A percentile compares a stretch with the other conserved stretches of the same genome.
These are phyloP conservation scores for Ruditapes philippinarum DNA, from an alignment of 1,140 invertebrate species.

Conservation along the genomic window DNA sequence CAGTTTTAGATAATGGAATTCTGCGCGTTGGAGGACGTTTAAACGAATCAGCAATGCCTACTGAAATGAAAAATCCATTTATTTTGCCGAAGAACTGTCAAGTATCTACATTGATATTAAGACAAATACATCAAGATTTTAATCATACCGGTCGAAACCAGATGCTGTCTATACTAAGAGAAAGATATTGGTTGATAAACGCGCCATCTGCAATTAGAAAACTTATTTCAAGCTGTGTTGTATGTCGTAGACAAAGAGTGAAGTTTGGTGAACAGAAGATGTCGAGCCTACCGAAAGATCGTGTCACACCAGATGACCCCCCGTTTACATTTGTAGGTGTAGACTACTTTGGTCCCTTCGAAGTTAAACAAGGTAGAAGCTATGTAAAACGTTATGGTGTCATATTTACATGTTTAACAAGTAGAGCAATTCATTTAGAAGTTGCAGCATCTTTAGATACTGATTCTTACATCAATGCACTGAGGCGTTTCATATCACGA, in stretches of 20 bases:
- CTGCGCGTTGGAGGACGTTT: constrained; percentile 55
- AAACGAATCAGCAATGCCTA: not conserved
- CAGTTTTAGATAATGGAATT: constrained; percentile 4
- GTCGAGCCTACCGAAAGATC: too few relatives aligned
- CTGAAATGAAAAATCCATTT: constrained; percentile 50
- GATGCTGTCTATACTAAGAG: constrained; percentile 7
- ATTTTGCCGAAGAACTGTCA: constrained; percentile 57
- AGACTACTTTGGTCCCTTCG: constrained; percentile 68
- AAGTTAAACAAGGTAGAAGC: constrained; percentile 61
- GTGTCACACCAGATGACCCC: constrained; percentile 57
- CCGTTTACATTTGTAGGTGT: constrained; percentile 56
- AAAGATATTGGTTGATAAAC: constrained; percentile 43
- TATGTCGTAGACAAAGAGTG: constrained; percentile 14
- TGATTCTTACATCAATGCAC: constrained; percentile 65
- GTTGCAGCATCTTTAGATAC: constrained; percentile 53
- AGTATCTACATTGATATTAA: constrained; percentile 49
- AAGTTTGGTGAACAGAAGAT: constrained; percentile 58
- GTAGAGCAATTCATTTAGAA: constrained; percentile 75
- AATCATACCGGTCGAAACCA: constrained; percentile 52
- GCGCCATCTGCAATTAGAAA: constrained; percentile 9
- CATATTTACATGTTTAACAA: constrained; percentile 71
- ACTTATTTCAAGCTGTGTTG: constrained; percentile 20
- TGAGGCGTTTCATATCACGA: constrained; percentile 65
- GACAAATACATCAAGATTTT: constrained; percentile 36
- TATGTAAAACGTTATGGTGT: constrained; percentile 66